Evolutionary conservation across 2,888 invertebrate genomes (phyloP).

Genomic region (Anagyrus pseudococci): DNA sequence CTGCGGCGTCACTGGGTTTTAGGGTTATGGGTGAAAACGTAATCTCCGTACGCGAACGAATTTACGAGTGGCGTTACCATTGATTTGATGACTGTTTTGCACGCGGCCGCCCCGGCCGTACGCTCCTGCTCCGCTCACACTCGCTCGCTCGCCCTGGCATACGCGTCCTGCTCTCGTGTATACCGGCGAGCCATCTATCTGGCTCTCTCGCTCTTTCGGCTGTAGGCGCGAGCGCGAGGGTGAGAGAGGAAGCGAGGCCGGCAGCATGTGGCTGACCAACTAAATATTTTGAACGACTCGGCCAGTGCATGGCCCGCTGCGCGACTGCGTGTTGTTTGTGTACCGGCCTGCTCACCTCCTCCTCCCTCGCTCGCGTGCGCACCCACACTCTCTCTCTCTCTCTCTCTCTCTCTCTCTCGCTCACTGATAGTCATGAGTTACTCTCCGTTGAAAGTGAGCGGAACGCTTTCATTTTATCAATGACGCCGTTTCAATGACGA

Average conservation of each 20-base stretch:
- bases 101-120: constrained; percentile 22
- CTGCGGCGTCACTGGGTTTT: constrained; percentile 44
- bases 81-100: constrained; percentile 48
- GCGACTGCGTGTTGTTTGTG: constrained; percentile 23
- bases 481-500: constrained; percentile 39
- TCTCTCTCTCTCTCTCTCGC: constrained; percentile 20
- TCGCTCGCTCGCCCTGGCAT: too few relatives aligned
- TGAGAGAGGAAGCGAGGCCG: not conserved
- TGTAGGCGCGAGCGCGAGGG: not conserved
- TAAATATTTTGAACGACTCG: constrained; percentile 45
- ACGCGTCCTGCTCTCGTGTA: constrained; percentile 9
- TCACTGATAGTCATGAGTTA: constrained; percentile 39
- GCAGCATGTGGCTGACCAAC: constrained; percentile 40
- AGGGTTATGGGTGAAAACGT: constrained; percentile 47
- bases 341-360: not conserved
- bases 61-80: constrained; percentile 47
- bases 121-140: too few relatives aligned
- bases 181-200: constrained; percentile 9
- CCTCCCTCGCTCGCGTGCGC: not conserved
- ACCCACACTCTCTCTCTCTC: not conserved
- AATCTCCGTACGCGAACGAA: constrained; percentile 48
- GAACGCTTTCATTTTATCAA: constrained; percentile 39
- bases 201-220: constrained; percentile 16
- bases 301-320: too few relatives aligned
- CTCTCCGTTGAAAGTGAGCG: constrained; percentile 38